These are phyloP conservation scores for Hipposideros larvatus DNA, from an alignment of 2,797 vertebrate species.

Conservation along the genomic window DNA sequence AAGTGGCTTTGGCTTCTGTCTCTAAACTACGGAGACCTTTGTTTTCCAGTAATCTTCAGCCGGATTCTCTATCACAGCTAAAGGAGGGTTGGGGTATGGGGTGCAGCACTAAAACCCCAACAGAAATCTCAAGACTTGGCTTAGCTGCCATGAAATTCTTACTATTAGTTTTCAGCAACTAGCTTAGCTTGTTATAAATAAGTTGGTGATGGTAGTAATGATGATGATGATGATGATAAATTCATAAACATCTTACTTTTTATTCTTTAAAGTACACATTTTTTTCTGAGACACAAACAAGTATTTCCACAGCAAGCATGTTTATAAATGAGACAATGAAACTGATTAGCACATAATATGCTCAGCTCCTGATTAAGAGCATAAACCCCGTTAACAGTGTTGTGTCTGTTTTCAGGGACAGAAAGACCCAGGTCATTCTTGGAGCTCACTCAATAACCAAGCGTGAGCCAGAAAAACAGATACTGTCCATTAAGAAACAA, in stretches of 20 bases:
- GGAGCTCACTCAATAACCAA: slow-evolving; percentile 78
- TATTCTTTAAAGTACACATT: not conserved
- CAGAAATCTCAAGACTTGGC: not conserved
- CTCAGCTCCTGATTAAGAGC: not conserved
- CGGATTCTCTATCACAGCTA: not conserved
- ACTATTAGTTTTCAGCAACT: not conserved
- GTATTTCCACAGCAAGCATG: not conserved
- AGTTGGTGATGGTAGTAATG: not conserved
- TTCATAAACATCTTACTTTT: not conserved
- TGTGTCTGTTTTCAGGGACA: slow-evolving; percentile 48
- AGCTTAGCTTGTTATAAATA: not conserved
- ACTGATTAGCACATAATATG: not conserved
- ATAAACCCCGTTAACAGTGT: not conserved
- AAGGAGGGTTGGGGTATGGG: not conserved
- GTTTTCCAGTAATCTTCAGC: not conserved
- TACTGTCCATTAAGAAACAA: not conserved
- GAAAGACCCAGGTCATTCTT: not conserved
- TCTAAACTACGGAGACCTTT: not conserved
- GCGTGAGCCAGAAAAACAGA: slow-evolving; percentile 64
- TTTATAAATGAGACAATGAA: not conserved
- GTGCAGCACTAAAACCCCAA: not conserved
- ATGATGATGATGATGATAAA: not conserved
- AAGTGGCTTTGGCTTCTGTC: not conserved
- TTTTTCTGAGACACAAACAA: slow-evolving; percentile 11
- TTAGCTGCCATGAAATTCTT: not conserved